phyloP scores from a whole-genome alignment of 2,888 invertebrate species.

The Hypolimnas misippus region DNA sequence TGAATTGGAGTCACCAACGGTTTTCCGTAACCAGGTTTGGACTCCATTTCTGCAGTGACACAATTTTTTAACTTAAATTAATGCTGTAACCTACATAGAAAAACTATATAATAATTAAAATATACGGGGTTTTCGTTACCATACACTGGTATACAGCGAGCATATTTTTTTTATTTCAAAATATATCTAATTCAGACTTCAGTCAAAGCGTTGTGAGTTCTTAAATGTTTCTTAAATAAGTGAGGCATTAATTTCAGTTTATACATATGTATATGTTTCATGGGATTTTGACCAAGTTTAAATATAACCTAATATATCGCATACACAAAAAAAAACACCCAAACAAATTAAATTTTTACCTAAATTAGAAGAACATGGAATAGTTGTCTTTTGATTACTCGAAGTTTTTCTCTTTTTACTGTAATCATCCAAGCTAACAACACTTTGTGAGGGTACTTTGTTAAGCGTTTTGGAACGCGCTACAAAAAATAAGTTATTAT shows the following conservation, averaged over 20 bases:
- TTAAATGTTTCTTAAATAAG: too few species aligned
- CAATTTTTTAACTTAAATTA: not conserved
- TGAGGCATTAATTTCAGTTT: too few species aligned
- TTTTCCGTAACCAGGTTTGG: conserved; percentile 56
- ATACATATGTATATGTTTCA: too few species aligned
- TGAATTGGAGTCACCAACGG: conserved; percentile 58
- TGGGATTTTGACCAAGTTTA: not conserved
- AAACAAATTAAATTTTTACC: not conserved
- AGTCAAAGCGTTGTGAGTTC: too few species aligned
- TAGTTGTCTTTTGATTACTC: conserved; percentile 3
- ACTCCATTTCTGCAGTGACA: conserved; percentile 21
- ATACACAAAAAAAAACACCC: too few species aligned
- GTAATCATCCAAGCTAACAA: not conserved
- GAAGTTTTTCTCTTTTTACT: not conserved
- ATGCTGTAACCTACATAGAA: too few species aligned
- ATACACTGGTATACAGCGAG: too few species aligned
- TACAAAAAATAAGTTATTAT: not conserved
- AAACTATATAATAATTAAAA: too few species aligned
- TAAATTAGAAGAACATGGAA: conserved; percentile 2
- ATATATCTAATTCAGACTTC: too few species aligned
- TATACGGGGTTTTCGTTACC: too few species aligned
- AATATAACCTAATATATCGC: not conserved
- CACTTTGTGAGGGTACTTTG: conserved; percentile 21
- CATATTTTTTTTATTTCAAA: too few species aligned
- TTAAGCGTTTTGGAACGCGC: conserved; percentile 55